Evolutionary conservation across 2,113 vertebrate species (phyloP).

Genomic region (Serinus canaria): DNA sequence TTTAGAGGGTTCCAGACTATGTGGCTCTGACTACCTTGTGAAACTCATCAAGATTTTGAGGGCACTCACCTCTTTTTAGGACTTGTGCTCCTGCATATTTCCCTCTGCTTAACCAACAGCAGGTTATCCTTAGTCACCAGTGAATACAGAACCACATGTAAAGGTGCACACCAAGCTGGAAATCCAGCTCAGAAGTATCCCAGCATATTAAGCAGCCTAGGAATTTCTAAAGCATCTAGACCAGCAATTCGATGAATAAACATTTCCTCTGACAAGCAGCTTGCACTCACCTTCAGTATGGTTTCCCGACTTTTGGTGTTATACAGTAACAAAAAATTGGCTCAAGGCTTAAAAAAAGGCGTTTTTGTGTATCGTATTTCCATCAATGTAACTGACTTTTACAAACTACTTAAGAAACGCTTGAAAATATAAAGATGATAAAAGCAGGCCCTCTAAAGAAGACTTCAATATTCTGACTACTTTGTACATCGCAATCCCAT

Average conservation of each 20-base stretch:
- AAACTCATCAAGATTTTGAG: not conserved
- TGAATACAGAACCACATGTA: accelerated
- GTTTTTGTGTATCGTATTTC: not conserved
- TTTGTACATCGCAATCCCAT: accelerated
- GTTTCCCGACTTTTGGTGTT: not conserved
- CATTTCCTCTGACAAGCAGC: not conserved
- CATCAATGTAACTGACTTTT: not conserved
- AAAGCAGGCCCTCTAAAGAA: not conserved
- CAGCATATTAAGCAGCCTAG: not conserved
- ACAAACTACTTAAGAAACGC: not conserved
- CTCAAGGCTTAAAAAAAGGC: not conserved
- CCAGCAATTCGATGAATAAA: not conserved
- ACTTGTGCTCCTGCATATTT: not conserved
- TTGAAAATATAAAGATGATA: not conserved
- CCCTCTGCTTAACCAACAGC: not conserved
- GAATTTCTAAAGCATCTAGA: not conserved
- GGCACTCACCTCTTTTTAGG: not conserved
- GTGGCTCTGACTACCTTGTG: accelerated
- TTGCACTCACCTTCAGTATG: not conserved
- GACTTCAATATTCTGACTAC: not conserved
- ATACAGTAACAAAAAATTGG: not conserved
- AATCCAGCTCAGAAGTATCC: not conserved
- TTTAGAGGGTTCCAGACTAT: not conserved
- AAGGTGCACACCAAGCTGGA: not conserved
- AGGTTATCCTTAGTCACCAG: not conserved